Base-by-base conservation (phyloP, 2,888 invertebrate species). In the Trissolcus brochymenae region DNA sequence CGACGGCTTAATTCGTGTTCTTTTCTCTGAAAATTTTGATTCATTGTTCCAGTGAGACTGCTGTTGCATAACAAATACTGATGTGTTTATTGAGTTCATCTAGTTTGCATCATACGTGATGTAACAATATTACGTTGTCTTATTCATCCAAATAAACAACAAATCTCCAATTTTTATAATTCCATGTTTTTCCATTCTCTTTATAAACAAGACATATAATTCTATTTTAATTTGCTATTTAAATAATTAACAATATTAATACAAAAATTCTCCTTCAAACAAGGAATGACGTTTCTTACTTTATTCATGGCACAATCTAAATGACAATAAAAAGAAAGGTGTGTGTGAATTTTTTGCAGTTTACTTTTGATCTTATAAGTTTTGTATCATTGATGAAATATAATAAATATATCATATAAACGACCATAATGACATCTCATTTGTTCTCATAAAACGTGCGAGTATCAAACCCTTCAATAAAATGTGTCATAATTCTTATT, bases 21-120 rank as follows among this genome's bases (percentile, higher is more conserved):
- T 81, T 84, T 83, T 82, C 83, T 81, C 68, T 59, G 79, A 81
- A 84, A 83, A 85, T 85, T 84, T 83, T 84, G 83, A 83, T 82
- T 82, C 83, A 84, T 85, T 83, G 82, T 82, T 68, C 71, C 46
- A 56, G 55, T 73, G 65, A 77, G 65, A 78, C 79, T 76, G 68
- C 70, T 78, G 80, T 76, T 82, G 84, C 79, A 84, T 85, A 82
- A 83, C 83, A 85, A 84, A 82, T 83, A 85, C 82, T 81, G 9
- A 11, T 35, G 76, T 78, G 61, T 68, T 71, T 66, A 65, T 62
- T 76, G 76, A 79, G 73, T 68, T 62, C 75, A 59, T 56, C 62
- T 56, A 61, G 57, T 61, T 62, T 55, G 35, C 60, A 54, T 55
- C 62, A 55, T 35, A 67, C 62, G 67, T 67, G 73, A 77, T 65